A percentile compares a stretch with the other conserved stretches of the same genome.
Evolutionary conservation across 2,797 vertebrate genomes (phyloP).

Genomic region (Heteromormyrus szaboi): DNA sequence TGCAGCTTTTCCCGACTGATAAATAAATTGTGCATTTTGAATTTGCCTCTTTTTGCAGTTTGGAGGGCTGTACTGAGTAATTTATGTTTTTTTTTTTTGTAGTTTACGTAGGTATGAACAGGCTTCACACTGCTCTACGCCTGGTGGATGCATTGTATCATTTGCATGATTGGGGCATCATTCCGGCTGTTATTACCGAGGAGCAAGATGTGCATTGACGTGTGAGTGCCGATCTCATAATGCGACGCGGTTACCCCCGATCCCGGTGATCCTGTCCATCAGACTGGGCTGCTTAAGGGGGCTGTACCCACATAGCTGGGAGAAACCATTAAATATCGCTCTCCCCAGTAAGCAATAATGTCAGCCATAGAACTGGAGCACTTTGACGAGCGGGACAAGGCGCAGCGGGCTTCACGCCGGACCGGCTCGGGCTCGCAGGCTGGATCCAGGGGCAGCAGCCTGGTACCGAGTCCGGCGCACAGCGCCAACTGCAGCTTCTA

Average conservation of each 20-base stretch:
- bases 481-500: slow-evolving; percentile 97
- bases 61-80: background rate
- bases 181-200: background rate
- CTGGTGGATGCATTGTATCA: background rate
- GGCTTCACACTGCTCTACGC: background rate
- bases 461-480: slow-evolving; percentile 92
- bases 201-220: background rate
- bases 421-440: slow-evolving; percentile 58
- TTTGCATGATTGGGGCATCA: background rate
- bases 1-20: background rate
- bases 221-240: background rate
- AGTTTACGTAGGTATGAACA: background rate
- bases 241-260: background rate
- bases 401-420: slow-evolving; percentile 57
- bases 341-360: slow-evolving; percentile 40
- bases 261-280: background rate
- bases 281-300: background rate
- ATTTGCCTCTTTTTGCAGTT: background rate
- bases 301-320: background rate
- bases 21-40: background rate
- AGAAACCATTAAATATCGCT: background rate
- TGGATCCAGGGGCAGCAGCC: slow-evolving; percentile 78
- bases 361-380: slow-evolving; percentile 88
- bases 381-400: slow-evolving; percentile 86
- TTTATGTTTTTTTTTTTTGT: background rate